Evolutionary conservation across 2,797 vertebrate species (phyloP).

Genomic region (Enteromius thamalakanensis): DNA sequence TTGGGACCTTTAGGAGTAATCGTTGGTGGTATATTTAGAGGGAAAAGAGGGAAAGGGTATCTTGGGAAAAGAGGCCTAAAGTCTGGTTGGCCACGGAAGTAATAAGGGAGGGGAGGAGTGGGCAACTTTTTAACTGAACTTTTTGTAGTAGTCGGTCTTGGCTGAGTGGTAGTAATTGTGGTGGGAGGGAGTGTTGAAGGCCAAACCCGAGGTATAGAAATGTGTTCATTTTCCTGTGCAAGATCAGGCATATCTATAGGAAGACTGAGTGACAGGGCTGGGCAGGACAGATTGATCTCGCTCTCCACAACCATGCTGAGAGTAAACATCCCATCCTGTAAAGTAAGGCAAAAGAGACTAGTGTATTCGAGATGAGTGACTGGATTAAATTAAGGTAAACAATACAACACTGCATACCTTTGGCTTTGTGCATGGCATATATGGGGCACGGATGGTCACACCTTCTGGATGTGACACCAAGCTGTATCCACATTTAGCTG

Average conservation of each 20-base stretch:
- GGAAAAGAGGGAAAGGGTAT: background rate
- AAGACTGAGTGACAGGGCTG: constrained; percentile 38
- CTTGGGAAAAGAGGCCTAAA: background rate
- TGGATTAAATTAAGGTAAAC: background rate
- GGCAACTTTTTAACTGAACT: background rate
- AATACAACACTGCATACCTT: constrained; percentile 58
- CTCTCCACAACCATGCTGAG: constrained; percentile 65
- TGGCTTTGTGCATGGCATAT: constrained; percentile 68
- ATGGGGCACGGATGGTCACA: constrained; percentile 68
- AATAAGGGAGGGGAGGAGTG: background rate
- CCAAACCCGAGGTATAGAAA: background rate
- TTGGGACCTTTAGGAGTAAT: background rate
- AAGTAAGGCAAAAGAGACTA: constrained; percentile 10
- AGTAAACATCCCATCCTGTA: constrained; percentile 73
- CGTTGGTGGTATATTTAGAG: background rate
- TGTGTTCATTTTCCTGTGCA: background rate
- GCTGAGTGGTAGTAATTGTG: background rate
- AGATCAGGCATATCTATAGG: background rate
- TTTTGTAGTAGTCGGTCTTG: background rate
- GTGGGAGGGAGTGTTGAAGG: background rate
- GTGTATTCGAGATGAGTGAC: background rate
- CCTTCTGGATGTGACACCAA: constrained; percentile 70
- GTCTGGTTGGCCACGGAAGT: background rate
- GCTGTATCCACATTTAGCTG: constrained; percentile 71
- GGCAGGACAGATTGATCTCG: constrained; percentile 71